These are phyloP conservation scores for Contarinia nasturtii DNA, from an alignment of 1,140 invertebrate genomes.

Conservation along the genomic window DNA sequence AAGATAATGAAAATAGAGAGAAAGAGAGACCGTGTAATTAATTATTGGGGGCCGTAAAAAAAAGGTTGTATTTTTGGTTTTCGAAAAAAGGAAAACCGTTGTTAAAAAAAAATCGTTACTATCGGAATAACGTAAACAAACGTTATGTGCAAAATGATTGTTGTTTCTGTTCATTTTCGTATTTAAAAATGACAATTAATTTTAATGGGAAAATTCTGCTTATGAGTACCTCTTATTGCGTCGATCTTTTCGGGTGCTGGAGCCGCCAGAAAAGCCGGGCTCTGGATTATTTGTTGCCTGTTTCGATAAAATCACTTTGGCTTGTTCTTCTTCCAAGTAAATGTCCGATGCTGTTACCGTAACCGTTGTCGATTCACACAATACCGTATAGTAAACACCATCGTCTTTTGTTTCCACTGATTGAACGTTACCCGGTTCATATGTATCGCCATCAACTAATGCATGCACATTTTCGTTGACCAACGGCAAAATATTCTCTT, in stretches of 20 bases:
- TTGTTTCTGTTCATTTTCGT: too few relatives aligned
- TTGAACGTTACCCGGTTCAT: slow-evolving; percentile 26
- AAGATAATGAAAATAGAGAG: too few relatives aligned
- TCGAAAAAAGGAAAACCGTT: too few relatives aligned
- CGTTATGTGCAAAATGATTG: too few relatives aligned
- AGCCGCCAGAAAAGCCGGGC: slow-evolving; percentile 2
- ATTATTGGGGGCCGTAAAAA: too few relatives aligned
- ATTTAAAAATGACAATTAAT: too few relatives aligned
- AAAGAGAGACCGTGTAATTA: too few relatives aligned
- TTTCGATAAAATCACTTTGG: slow-evolving; percentile 17
- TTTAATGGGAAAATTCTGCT: too few relatives aligned
- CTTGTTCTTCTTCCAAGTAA: slow-evolving; percentile 29
- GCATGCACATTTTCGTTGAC: slow-evolving; percentile 28
- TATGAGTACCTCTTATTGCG: background rate
- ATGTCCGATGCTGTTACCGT: slow-evolving; percentile 26
- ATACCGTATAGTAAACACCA: slow-evolving; percentile 25
- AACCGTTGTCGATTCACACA: slow-evolving; percentile 26
- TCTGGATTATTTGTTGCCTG: slow-evolving; percentile 1
- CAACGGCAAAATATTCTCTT: slow-evolving; percentile 24
- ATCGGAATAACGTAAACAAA: too few relatives aligned
- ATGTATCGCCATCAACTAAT: slow-evolving; percentile 26
- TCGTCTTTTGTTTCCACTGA: slow-evolving; percentile 22
- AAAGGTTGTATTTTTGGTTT: too few relatives aligned
- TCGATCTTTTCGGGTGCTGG: background rate
- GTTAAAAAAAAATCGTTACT: too few relatives aligned